phyloP scores from a whole-genome alignment of 2,113 vertebrate genomes.

The Ammospiza nelsoni region DNA sequence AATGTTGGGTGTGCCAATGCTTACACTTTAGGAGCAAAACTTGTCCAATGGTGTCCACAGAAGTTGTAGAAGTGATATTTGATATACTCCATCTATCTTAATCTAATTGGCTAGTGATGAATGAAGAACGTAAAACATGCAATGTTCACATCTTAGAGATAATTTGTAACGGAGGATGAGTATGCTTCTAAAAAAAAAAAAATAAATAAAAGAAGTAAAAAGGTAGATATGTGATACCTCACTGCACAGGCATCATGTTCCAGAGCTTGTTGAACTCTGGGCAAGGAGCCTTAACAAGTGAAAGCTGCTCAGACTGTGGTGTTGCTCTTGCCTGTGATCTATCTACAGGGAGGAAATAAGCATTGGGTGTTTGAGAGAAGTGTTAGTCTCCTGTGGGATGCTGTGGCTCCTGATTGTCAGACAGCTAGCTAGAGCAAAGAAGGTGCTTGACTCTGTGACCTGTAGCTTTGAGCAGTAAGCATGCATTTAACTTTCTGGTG shows the following conservation, averaged over 20 bases:
- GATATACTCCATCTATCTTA: not conserved
- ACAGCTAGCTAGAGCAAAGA: not conserved
- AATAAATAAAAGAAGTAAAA: not conserved
- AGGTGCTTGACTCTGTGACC: not conserved
- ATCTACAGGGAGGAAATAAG: not conserved
- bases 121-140: not conserved
- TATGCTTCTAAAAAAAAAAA: not conserved
- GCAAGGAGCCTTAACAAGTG: rapidly evolving
- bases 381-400: not conserved
- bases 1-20: not conserved
- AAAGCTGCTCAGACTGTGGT: not conserved
- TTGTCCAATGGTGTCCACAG: rapidly evolving
- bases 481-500: not conserved
- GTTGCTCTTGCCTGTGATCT: not conserved
- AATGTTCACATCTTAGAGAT: not conserved
- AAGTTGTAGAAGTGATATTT: not conserved
- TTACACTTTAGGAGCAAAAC: not conserved
- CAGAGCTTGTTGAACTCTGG: not conserved
- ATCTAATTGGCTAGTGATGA: not conserved
- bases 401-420: not conserved
- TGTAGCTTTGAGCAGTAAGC: not conserved
- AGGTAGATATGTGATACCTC: not conserved
- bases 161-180: not conserved
- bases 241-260: not conserved
- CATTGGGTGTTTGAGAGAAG: not conserved